A percentile compares a stretch with the other conserved stretches of the same genome.
phyloP scores from a whole-genome alignment of 2,797 vertebrate species.

The Lithobates sylvaticus region DNA sequence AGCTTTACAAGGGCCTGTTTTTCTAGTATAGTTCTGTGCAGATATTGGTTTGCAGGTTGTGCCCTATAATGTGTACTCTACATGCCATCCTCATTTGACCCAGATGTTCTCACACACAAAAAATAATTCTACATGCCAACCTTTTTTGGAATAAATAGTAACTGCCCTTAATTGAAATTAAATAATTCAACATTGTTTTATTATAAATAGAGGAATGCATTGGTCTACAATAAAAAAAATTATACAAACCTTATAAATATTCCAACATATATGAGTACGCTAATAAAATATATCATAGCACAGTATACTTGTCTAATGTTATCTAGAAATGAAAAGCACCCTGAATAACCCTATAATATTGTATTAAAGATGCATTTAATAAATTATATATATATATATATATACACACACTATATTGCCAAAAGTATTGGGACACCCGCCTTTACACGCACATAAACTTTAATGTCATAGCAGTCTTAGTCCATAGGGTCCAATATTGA shows the following conservation, averaged over 20 bases:
- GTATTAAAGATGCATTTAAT: too few species aligned
- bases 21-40: not conserved
- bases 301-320: not conserved
- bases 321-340: not conserved
- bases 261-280: not conserved
- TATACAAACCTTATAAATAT: not conserved
- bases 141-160: not conserved
- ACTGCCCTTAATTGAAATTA: not conserved
- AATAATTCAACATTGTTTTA: too few species aligned
- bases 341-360: not conserved
- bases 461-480: too few species aligned
- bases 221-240: not conserved
- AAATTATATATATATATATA: too few species aligned
- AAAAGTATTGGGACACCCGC: too few species aligned
- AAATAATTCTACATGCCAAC: not conserved
- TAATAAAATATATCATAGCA: not conserved
- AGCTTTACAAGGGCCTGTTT: not conserved
- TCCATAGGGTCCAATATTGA: too few species aligned
- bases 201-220: constrained; percentile 57
- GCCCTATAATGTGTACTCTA: not conserved
- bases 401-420: too few species aligned
- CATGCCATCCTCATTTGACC: constrained; percentile 2
- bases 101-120: not conserved
- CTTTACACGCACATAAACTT: too few species aligned
- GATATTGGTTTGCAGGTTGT: constrained; percentile 1